These are phyloP conservation scores for Sarcophaga variegata DNA, from an alignment of 2,888 invertebrate genomes.

Conservation along the genomic window DNA sequence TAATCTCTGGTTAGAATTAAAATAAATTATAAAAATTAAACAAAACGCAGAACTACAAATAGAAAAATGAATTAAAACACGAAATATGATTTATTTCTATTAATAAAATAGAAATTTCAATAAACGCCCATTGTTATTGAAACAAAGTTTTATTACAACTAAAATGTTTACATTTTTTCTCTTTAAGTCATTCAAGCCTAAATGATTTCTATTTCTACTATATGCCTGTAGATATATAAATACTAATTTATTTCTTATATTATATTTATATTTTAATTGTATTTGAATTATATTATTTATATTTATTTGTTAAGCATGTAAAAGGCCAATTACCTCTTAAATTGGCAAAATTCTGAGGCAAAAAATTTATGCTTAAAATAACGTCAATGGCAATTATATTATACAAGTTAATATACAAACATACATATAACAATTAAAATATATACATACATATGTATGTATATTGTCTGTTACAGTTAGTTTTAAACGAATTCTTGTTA, in stretches of 20 bases:
- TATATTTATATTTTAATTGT: neutral
- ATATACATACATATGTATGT: neutral
- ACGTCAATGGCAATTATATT: neutral
- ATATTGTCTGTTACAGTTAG: neutral
- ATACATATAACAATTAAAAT: neutral
- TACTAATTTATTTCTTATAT: too few relatives aligned
- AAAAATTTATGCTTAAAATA: neutral
- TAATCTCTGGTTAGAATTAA: too few relatives aligned
- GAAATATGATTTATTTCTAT: neutral
- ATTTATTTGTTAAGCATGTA: slow-evolving; percentile 32
- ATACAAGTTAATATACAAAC: neutral
- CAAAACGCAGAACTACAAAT: neutral
- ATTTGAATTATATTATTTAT: neutral
- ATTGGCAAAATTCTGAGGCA: neutral
- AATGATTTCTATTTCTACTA: slow-evolving; percentile 15
- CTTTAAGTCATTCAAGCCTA: slow-evolving; percentile 16
- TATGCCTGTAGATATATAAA: too few relatives aligned
- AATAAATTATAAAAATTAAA: neutral
- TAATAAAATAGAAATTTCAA: neutral
- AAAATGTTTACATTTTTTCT: neutral
- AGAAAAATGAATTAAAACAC: too few relatives aligned
- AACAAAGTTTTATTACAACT: neutral
- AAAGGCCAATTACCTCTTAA: slow-evolving; percentile 52
- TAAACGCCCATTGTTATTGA: slow-evolving; percentile 3
- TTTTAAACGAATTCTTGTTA: slow-evolving; percentile 27